Evolutionary conservation across 2,888 invertebrate genomes (phyloP), one percentile per base, ranked within the genome.

Genomic region (Pachymerium ferrugineum): DNA sequence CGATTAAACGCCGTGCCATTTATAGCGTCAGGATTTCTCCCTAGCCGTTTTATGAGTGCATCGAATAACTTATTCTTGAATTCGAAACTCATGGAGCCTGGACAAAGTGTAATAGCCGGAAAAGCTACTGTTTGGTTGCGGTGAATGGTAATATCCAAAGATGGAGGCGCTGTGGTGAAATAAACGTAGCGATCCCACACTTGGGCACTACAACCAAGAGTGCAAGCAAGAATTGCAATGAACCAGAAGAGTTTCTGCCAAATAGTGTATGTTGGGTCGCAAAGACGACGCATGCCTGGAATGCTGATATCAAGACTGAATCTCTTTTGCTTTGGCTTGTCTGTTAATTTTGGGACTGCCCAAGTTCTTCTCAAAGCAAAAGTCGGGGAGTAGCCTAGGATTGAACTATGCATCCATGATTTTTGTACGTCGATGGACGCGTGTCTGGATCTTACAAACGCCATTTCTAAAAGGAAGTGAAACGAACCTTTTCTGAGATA

Each of bases 111-210:
- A 6, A 71, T 28, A 10, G 71, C n/a, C 0, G 71, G 71, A 19
- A 71, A 71, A n/a, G 28, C 8, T 10, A 71, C 28, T 4, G 42
- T 22, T 25, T 71, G 71, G 42, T 71, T 71, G 12, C 71, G 38
- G 8, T 38, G 22, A 10, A 71, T 22, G 0, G 19, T 16, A 25
- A 71, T 38, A 0, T 71, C 28, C 31, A 38, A 33, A 8, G 71
- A 25, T 1, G 35, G 35, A 1, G 71, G 71, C 3, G 42, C 38
- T 1, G 10, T 71, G 14, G n/a, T 31, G 69, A n/a, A 69, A 16
- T 69, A 69, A 16, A 1, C 0, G 33, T 16, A 30, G 0, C 69
- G 30, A 16, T 69, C 69, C 30, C n/a, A 19, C 2, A 69, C 30
- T 69, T 69, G 69, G 0, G 14, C 10, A 1, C 28, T 8, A 30